These are phyloP conservation scores for Protobothrops mucrosquamatus DNA, from an alignment of 2,113 vertebrate genomes.

Conservation along the genomic window DNA sequence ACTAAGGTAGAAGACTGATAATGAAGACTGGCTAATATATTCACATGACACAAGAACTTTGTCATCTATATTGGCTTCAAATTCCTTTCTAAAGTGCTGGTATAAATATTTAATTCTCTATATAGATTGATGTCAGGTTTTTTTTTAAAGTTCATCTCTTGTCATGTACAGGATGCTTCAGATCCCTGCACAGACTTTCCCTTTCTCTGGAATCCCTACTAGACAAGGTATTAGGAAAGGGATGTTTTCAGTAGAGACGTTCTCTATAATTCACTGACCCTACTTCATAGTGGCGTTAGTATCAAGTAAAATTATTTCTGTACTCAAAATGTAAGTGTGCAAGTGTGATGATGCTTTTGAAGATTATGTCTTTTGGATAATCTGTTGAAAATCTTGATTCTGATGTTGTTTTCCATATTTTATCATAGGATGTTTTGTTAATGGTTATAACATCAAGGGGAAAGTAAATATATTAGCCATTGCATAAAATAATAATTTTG, in stretches of 20 bases:
- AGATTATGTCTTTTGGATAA: not conserved
- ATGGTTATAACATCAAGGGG: not conserved
- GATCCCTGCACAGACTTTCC: not conserved
- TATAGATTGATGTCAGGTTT: not conserved
- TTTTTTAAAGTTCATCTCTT: not conserved
- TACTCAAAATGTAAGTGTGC: not conserved
- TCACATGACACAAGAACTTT: not conserved
- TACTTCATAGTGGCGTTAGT: not conserved
- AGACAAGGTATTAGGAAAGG: not conserved
- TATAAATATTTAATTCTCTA: not conserved
- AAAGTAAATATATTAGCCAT: not conserved
- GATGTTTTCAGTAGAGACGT: not conserved
- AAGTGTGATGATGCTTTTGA: not conserved
- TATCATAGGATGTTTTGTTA: not conserved
- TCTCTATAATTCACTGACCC: not conserved
- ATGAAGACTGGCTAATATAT: not conserved
- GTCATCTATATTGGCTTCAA: not conserved
- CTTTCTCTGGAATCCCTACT: not conserved
- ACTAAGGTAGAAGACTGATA: not conserved
- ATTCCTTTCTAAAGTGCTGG: not conserved
- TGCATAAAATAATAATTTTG: not conserved
- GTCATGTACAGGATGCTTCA: not conserved
- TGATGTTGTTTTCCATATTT: not conserved
- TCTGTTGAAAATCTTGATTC: not conserved
- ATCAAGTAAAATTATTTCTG: not conserved